A percentile compares a stretch with the other conserved stretches of the same genome.
These are phyloP conservation scores for Prionailurus bengalensis DNA, from an alignment of 2,113 vertebrate genomes.

Conservation along the genomic window DNA sequence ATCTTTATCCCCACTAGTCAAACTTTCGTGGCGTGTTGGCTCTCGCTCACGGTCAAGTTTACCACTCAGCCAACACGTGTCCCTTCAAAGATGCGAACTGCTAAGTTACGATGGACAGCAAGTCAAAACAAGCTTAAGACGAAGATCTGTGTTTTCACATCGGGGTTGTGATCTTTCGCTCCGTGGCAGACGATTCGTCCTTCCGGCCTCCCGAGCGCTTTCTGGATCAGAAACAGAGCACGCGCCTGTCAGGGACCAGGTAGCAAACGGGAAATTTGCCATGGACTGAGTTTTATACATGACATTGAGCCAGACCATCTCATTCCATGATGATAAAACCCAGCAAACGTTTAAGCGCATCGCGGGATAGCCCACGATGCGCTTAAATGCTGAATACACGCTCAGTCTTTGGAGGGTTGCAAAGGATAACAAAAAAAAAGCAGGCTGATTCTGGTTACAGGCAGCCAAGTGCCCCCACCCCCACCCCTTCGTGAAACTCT, in stretches of 20 bases:
- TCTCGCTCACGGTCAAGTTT: background rate
- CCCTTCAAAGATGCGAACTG: conserved; percentile 52
- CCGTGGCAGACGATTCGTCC: conserved; percentile 41
- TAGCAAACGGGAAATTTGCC: conserved; percentile 44
- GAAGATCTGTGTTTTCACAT: conserved; percentile 25
- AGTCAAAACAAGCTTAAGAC: conserved; percentile 41
- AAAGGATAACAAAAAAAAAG: background rate
- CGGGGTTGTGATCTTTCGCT: background rate
- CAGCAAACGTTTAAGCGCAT: conserved; percentile 35
- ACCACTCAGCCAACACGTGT: conserved; percentile 31
- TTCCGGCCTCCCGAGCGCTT: background rate
- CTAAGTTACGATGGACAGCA: background rate
- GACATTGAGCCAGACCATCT: conserved; percentile 46
- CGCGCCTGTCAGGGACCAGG: conserved; percentile 39
- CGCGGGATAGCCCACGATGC: background rate
- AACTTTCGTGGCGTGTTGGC: background rate
- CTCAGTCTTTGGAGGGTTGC: conserved; percentile 31
- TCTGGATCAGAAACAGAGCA: background rate
- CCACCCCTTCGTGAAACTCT: background rate
- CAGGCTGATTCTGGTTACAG: conserved; percentile 21
- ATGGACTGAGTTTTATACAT: background rate
- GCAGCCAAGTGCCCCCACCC: background rate
- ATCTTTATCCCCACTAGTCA: conserved; percentile 37
- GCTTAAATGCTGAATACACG: background rate
- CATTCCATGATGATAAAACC: background rate